Evolutionary conservation across 1,140 invertebrate genomes (phyloP), one percentile per base, ranked within the genome.

Genomic region (Macrocentrus cingulum): DNA sequence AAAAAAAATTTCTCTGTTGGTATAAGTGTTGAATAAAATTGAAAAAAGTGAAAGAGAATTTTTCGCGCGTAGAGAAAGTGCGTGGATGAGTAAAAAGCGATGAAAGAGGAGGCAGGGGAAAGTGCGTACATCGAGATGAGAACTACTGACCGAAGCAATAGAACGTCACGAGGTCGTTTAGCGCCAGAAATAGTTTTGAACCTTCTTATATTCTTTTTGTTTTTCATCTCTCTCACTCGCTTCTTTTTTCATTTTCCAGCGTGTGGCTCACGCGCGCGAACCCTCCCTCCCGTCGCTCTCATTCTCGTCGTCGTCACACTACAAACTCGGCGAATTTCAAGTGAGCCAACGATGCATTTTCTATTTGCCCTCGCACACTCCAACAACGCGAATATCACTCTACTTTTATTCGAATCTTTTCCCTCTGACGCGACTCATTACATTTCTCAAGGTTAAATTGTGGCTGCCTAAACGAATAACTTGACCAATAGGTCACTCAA

Each of bases 91-190:
- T n/a, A 48, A 48, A n/a, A 48, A n/a, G 45, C 18, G 20, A 20
- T n/a, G 19, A 46, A 36, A 45, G 20, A 51, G 29, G 25, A 50
- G 37, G 29, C 42, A 54, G 13, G 45, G 37, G 36, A 48, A 42
- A 25, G 36, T 18, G 48, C 46, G 34, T 59, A 32, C 42, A 54
- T 56, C 42, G 51, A 48, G 55, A 61, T 56, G 59, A 55, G 60
- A 56, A 54, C 58, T 56, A 56, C 52, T 50, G 64, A 66, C 59
- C 48, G 63, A 68, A 59, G 59, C 64, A 59, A 69, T 67, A 69
- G 60, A 60, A 66, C 70, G 70, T 70, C 68, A 72, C 67, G 65
- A 70, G 68, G 67, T 69, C 70, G 66, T 64, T 65, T 56, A 54
- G 57, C 60, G 64, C 70, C 68, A 64, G 62, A 70, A 72, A 72